Percentiles rank a stretch among this genome's conserved stretches.
Evolutionary conservation across 2,113 vertebrate species (phyloP).

Genomic region (Leucopsar rothschildi): DNA sequence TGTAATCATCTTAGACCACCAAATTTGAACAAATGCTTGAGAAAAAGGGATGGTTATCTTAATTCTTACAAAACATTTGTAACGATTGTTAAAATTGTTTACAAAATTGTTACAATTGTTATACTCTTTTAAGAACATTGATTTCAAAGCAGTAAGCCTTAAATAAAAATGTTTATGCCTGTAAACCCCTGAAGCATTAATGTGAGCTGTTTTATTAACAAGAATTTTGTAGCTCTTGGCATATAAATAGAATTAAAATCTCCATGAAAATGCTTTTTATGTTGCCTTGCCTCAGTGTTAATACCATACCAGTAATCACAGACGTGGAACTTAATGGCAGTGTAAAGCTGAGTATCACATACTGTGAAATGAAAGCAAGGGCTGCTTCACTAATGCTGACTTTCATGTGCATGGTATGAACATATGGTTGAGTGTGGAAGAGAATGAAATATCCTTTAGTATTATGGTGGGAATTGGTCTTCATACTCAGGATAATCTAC

Average conservation of each 20-base stretch:
- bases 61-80: not conserved
- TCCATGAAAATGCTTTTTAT: not conserved
- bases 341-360: not conserved
- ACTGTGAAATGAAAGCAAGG: not conserved
- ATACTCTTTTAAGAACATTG: not conserved
- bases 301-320: not conserved
- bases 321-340: not conserved
- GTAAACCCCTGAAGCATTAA: not conserved
- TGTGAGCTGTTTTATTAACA: not conserved
- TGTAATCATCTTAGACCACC: not conserved
- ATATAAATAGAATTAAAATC: not conserved
- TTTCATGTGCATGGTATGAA: not conserved
- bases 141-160: not conserved
- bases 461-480: not conserved
- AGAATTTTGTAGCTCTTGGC: not conserved
- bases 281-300: not conserved
- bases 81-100: too few species aligned
- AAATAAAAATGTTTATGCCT: not conserved
- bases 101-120: too few species aligned
- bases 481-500: not conserved
- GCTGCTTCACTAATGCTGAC: not conserved
- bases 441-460: not conserved
- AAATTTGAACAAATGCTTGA: not conserved
- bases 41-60: not conserved
- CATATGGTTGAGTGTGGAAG: not conserved